Evolutionary conservation across 2,888 invertebrate genomes (phyloP), one percentile per base, ranked within the genome.

Genomic region (Acholoe squamosa): DNA sequence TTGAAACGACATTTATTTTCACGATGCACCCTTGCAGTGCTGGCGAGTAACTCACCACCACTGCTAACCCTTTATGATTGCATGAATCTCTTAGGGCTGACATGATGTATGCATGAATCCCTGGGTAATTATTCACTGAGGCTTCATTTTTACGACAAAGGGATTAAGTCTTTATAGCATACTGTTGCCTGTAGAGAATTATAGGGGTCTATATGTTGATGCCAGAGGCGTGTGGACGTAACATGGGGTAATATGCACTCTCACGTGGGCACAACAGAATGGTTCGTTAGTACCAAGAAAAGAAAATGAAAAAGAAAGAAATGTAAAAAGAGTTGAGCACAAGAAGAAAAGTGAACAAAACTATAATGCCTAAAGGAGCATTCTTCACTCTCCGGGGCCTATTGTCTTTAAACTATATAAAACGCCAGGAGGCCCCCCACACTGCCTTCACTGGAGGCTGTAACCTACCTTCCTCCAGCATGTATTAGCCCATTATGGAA

Each of bases 381-480:
- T 61, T 61, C n/a, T 61, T n/a, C 22, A n/a, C 61, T 19, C 61
- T 61, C 3, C 61, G 14, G 28, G 25, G 71, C 71, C 71, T 71
- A 28, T 71, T 71, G 71, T 71, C 71, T 71, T 71, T 71, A 28
- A n/a, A n/a, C 61, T 61, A 61, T 61, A 61, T 61, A 61, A 61
- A 61, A 61, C 61, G 61, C 61, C 19, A 19, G 22, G 3, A 14
- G 61, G 12, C 14, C n/a, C n/a, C 61, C 61, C 61, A n/a, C n/a
- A 19, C 61, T 3, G 3, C 61, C 61, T 61, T 3, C 61, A 61
- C 61, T 43, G 43, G 43, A 43, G 43, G 43, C 43, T 3, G 43
- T 43, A 3, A 7, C 3, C 43, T 10, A 43, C 43, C 43, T 43
- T 43, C 43, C 43, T 43, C 43, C 43, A 43, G 43, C 10, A 10